Percentiles rank a stretch among this genome's conserved stretches.
These are phyloP conservation scores for Pyrocephalus nanus DNA, from an alignment of 2,797 vertebrate species.

Conservation along the genomic window DNA sequence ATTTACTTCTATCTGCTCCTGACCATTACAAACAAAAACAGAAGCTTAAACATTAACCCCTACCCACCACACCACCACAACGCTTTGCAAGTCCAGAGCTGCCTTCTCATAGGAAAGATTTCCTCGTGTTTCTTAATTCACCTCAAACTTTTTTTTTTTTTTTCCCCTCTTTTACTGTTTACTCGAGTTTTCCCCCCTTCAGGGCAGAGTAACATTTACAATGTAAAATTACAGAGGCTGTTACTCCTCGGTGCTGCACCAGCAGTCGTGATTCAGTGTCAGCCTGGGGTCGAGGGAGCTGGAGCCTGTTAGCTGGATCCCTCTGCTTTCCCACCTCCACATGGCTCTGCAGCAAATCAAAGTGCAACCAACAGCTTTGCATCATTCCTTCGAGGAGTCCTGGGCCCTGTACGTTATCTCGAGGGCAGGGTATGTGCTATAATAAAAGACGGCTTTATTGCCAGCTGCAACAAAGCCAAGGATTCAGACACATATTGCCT, in stretches of 20 bases:
- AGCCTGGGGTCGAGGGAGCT: not conserved
- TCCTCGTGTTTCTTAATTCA: not conserved
- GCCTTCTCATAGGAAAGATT: not conserved
- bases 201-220: not conserved
- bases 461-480: slow-evolving; percentile 54
- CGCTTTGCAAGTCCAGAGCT: not conserved
- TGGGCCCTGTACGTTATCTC: slow-evolving; percentile 44
- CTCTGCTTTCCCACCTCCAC: not conserved
- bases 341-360: slow-evolving; percentile 32
- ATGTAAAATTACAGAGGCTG: not conserved
- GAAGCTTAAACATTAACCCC: slow-evolving; percentile 44
- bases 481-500: slow-evolving; percentile 35
- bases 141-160: not conserved
- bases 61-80: not conserved
- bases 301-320: not conserved
- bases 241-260: not conserved
- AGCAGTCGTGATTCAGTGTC: not conserved
- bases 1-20: not conserved
- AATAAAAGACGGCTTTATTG: slow-evolving; percentile 58
- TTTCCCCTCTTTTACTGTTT: not conserved
- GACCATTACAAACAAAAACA: not conserved
- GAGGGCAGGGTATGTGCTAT: slow-evolving; percentile 50
- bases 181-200: not conserved
- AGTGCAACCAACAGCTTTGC: slow-evolving; percentile 51
- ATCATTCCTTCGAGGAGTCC: slow-evolving; percentile 37